Evolutionary conservation across 2,113 vertebrate genomes (phyloP), one percentile per base, ranked within the genome.

Genomic region (Camelus dromedarius): DNA sequence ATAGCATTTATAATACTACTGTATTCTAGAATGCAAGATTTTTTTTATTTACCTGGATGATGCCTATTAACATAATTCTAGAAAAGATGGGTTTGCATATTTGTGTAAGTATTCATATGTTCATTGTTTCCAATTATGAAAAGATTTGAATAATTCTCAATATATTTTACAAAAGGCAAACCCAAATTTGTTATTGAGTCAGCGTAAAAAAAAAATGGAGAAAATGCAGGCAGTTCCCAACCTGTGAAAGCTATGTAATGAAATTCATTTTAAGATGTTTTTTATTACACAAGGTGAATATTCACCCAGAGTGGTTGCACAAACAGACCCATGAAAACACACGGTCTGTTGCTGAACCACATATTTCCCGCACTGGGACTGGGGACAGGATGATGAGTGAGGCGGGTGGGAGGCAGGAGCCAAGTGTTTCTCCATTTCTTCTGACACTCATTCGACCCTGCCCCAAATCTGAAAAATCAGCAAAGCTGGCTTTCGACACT

Each of bases 261-360:
- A 83, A 66, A 46, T 77, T 52, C 16, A 89, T 77, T 90, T 70
- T 70, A 66, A 92, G 60, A 82, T 42, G 22, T 46, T 97, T 82
- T 95, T 50, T n/a, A 2, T 83, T 95, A 96, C 46, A 28, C 80
- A 79, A 77, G 6, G n/a, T 48, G 4, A 13, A 3, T 46, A 72
- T 83, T 84, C 73, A 90, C 58, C 24, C 48, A 95, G 80, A 48
- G 22, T 80, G 18, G 32, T 32, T 15, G 9, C 28, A 67, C 30
- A 84, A 89, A 46, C 6, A 72, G 72, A 60, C 15, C 56, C 35
- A 7, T 79, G 42, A 70, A 87, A 89, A 79, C 5, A 19, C 32
- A 42, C 18, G 46, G 75, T 56, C 56, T 46, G 38, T 38, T 0
- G 2, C 11, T 52, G 54, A 89, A 52, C 11, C 10, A 16, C 58